Evolutionary conservation across 2,888 invertebrate species (phyloP), one percentile per base, ranked within the genome.

Genomic region (Pseudococcus jackbeardsleyi): DNA sequence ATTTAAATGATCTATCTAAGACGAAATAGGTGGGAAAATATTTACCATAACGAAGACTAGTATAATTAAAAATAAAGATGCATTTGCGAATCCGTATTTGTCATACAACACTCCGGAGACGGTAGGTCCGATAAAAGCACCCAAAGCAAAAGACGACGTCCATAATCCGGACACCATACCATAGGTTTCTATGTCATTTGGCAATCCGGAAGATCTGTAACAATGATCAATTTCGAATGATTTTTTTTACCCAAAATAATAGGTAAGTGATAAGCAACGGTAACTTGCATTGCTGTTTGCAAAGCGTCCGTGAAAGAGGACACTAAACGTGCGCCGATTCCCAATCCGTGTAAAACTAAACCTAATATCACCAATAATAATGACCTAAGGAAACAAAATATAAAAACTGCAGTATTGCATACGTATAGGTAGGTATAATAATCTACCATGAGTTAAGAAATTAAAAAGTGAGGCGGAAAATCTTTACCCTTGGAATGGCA

Each of bases 161-260:
- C 97, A 98, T 90, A 98, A 93, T 0, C 97, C 98, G 0, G 97
- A 97, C 11, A 97, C 95, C 59, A 97, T 92, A 0, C 97, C 97
- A 91, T 96, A 97, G 0, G 98, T 98, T 91, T 96, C 96, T 90
- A 97, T 93, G 89, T 95, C 95, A 91, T 98, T 96, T 0, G 96
- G 95, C 90, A 97, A 94, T 1, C 96, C 96, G 90, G 94, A 93
- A 0, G 93, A 93, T 90, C 96, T 96, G 91, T 17, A 90, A 26
- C 11, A 50, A 12, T 15, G 26, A 33, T 33, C 1, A 33, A 3
- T 50, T 50, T 15, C 12, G n/a, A 50, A 50, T 50, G 8, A 54
- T 39, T 22, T 54, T 26, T 64, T 19, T 50, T n/a, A 54, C 8
- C 6, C 1, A 50, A 54, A n/a, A 54, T 54, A 6, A 54, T 54